Evolutionary conservation across 2,797 vertebrate genomes (phyloP).

Genomic region (Hippocampus kuda): DNA sequence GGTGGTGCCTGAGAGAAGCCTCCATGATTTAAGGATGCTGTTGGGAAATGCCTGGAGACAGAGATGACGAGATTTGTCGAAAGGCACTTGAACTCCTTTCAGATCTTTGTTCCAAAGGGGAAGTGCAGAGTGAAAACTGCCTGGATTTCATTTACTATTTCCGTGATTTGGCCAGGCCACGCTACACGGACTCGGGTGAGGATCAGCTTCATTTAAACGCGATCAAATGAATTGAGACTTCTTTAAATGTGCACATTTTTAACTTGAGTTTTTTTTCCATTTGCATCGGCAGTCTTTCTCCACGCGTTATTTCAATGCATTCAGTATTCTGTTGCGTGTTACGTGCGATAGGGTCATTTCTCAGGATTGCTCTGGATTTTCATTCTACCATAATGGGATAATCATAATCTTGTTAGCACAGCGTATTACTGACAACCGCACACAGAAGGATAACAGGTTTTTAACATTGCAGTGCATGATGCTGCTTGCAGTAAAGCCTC

Average conservation of each 20-base stretch:
- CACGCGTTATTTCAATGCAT: neutral
- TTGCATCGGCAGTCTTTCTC: neutral
- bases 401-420: neutral
- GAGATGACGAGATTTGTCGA: conserved; percentile 97
- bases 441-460: neutral
- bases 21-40: conserved; percentile 87
- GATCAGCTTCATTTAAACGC: neutral
- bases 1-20: conserved; percentile 63
- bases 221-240: neutral
- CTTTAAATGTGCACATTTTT: neutral
- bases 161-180: conserved; percentile 86
- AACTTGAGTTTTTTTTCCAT: neutral
- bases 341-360: neutral
- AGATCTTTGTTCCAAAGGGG: conserved; percentile 90
- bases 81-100: conserved; percentile 93
- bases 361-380: neutral
- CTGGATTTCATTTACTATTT: conserved; percentile 94
- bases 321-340: neutral
- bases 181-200: conserved; percentile 87
- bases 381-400: neutral
- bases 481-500: neutral
- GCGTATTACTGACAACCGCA: neutral
- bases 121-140: conserved; percentile 92
- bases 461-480: neutral
- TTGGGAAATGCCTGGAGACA: conserved; percentile 97